Base-by-base conservation (phyloP, 2,888 invertebrate genomes). In the Strigamia maritima region DNA sequence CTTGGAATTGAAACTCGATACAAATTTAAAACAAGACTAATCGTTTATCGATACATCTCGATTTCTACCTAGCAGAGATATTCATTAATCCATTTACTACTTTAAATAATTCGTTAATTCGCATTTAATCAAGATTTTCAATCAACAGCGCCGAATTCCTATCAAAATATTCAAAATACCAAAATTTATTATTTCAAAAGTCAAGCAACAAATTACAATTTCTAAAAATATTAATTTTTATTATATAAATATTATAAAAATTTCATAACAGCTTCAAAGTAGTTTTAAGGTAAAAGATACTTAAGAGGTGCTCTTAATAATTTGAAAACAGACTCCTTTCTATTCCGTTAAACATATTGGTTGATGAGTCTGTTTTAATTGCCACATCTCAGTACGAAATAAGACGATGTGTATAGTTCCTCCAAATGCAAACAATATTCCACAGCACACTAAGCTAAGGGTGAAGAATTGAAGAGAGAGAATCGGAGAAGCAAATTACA, bases 401-500 rank as follows among this genome's bases (percentile, higher is more conserved):
- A 70, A 70, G 26, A 35, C 26, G 70, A 28, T 70, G 70, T 28
- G 70, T 28, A 26, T 14, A 26, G 28, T 70, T 70, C 14, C 70
- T 28, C 28, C 70, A 70, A 70, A 70, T 70, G 70, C 70, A 70
- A 70, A 70, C 28, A 70, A 70, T 70, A 70, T 70, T 35, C 70
- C 70, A 70, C 24, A n/a, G n/a, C n/a, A 16, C 70, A 28, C 70
- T 70, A 70, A 70, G 70, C 70, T 70, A 70, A 28, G 26, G 70
- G 38, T 75, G 76, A 40, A 75, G 76, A 24, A 38, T 40, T 40
- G 76, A 75, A 75, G 76, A 75, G 76, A 35, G 35, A 35, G 76
- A 75, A 75, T 75, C 31, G 40, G 76, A 75, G 70, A 70, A 70
- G 26, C 70, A 70, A 70, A 70, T 70, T 70, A 70, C 76, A 40